Conservation (phyloP, 2,797 vertebrate species). For the Enteromius fasciolatus region DNA sequence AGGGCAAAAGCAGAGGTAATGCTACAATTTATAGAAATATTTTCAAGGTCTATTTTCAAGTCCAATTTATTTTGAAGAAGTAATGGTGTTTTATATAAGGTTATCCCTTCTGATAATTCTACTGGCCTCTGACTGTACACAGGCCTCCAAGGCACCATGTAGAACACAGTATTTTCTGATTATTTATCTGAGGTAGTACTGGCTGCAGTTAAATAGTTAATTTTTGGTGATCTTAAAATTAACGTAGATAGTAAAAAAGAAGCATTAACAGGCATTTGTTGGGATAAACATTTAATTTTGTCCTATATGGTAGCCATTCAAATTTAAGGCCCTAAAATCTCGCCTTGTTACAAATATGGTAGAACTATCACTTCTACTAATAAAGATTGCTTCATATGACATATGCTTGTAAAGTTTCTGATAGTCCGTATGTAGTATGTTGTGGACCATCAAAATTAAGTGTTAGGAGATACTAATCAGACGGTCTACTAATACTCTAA, state of each 20-base stretch:
- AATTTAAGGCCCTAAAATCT: neutral
- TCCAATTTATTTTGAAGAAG: neutral
- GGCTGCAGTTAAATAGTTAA: neutral
- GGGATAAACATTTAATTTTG: neutral
- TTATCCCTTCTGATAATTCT: neutral
- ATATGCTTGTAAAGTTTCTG: too few species aligned
- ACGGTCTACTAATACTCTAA: too few species aligned
- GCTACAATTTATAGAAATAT: neutral
- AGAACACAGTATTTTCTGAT: neutral
- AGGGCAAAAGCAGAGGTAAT: neutral
- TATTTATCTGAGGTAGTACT: neutral
- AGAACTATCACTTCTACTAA: too few species aligned
- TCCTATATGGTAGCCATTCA: neutral
- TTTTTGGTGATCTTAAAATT: too few species aligned
- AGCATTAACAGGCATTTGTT: neutral
- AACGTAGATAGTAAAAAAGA: neutral
- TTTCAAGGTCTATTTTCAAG: neutral
- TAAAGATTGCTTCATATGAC: too few species aligned
- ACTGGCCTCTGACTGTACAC: neutral
- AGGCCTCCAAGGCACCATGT: neutral
- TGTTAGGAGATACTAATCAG: too few species aligned
- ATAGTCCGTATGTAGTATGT: too few species aligned
- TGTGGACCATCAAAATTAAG: too few species aligned
- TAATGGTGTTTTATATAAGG: neutral
- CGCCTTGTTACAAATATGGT: too few species aligned